phyloP scores from a whole-genome alignment of 2,888 invertebrate species.

The Drosophila sordidapex region DNA sequence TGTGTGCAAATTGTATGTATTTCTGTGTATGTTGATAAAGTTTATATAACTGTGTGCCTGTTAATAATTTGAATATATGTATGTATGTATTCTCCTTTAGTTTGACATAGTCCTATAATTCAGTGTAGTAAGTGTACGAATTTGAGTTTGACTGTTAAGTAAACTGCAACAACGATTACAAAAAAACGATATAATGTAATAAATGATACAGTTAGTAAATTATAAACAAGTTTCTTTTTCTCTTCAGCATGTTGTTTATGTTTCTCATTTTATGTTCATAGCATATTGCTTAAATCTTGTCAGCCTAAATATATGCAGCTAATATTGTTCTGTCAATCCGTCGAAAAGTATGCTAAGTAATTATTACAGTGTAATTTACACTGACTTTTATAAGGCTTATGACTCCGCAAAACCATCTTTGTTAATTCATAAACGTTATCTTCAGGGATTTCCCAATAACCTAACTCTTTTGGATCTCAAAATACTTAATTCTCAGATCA shows the following conservation, averaged over 20 bases:
- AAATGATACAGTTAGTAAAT: constrained; percentile 55
- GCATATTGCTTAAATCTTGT: too few species aligned
- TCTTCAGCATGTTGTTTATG: background rate
- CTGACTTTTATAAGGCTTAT: background rate
- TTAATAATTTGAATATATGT: constrained; percentile 35
- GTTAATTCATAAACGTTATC: background rate
- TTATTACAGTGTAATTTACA: background rate
- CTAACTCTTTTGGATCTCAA: background rate
- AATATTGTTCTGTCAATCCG: too few species aligned
- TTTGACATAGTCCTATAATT: constrained; percentile 27
- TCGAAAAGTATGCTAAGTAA: constrained; percentile 8
- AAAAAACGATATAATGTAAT: constrained; percentile 26
- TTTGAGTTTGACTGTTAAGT: constrained; percentile 44
- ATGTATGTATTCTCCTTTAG: constrained; percentile 43
- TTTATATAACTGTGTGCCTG: constrained; percentile 29
- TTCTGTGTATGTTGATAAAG: constrained; percentile 10
- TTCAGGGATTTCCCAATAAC: background rate
- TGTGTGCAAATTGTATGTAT: constrained; percentile 17
- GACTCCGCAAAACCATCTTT: background rate
- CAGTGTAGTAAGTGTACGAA: constrained; percentile 29
- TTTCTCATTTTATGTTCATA: background rate
- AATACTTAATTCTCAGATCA: background rate
- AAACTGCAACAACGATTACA: constrained; percentile 67
- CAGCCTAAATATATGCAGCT: constrained; percentile 26
- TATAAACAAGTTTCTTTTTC: constrained; percentile 29